Base-by-base conservation (phyloP, 2,888 invertebrate species). In the Dorcus hopei region DNA sequence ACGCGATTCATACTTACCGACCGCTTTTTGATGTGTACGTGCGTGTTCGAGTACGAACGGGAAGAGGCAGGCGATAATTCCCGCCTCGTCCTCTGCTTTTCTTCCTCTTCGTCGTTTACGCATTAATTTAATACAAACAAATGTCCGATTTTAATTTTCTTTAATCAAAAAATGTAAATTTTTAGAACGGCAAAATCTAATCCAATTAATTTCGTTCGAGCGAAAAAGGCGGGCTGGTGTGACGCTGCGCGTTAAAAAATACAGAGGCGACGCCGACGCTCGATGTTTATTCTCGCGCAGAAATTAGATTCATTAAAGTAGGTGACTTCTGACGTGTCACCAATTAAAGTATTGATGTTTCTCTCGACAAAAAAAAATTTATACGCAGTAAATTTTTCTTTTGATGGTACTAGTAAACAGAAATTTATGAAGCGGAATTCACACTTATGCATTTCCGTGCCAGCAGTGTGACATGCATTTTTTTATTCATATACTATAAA, bases 291-390 rank as follows among this genome's bases (percentile, higher is more conserved):
- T 65, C 63, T 63, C n/a, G 56, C 59, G 49, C 54, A 57, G 61
- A 65, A 65, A 65, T 65, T 63, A 62, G 62, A 63, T 63, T 65
- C 65, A 63, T 65, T 65, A 65, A 62, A 58, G 65, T 59, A 52
- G 54, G 55, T 55, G 54, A 51, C 58, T 55, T 48, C 54, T 55
- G 59, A 59, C 59, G 56, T 53, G 58, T 49, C 58, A 54, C 58
- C 58, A 58, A 58, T 58, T 58, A 58, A 58, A 58, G 52, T 54
- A 54, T 54, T 49, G 54, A 54, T 54, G 54, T 54, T 33, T 4
- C 26, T 33, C 26, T 33, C 26, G 26, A 4, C 26, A 6, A 33
- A 33, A 33, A n/a, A 33, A 6, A 33, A 33, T 33, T 3, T 33
- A 4, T 33, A 33, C 26, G 26, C 26, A 33, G 26, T 33, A 33